phyloP scores from a whole-genome alignment of 2,888 invertebrate genomes.

The Meghimatium bilineatum region DNA sequence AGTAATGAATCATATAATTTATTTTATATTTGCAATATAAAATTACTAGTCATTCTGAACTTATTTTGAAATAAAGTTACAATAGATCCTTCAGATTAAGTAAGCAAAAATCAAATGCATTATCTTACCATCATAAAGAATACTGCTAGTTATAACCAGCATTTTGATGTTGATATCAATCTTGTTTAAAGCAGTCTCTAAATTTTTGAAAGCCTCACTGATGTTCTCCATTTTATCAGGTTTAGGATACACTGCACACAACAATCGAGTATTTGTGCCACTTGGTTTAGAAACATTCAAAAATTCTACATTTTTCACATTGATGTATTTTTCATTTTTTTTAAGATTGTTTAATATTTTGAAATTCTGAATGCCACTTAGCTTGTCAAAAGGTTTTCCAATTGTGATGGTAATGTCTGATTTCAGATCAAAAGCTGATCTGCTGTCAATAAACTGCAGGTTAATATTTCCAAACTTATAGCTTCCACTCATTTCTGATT shows the following conservation, averaged over 20 bases:
- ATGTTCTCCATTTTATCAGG: not conserved
- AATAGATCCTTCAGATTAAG: not conserved
- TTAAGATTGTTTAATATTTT: not conserved
- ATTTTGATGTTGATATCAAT: not conserved
- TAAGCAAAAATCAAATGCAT: not conserved
- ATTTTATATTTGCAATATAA: too few species aligned
- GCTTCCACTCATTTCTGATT: not conserved
- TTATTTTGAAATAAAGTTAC: not conserved
- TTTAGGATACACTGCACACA: slow-evolving; percentile 8
- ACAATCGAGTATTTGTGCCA: not conserved
- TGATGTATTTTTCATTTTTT: not conserved
- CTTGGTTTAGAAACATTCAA: not conserved
- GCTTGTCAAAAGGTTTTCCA: slow-evolving; percentile 32
- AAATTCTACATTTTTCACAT: not conserved
- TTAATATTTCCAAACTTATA: not conserved
- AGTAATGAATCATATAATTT: too few species aligned
- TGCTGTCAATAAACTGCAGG: not conserved
- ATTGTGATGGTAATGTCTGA: slow-evolving; percentile 14
- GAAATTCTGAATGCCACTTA: slow-evolving; percentile 20
- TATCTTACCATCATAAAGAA: slow-evolving; percentile 21
- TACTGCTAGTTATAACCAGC: slow-evolving; percentile 6
- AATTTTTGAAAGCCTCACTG: not conserved
- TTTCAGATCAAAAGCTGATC: not conserved
- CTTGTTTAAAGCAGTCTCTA: not conserved
- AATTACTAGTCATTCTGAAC: not conserved